phyloP scores from a whole-genome alignment of 2,113 vertebrate species.

The Strix aluco region DNA sequence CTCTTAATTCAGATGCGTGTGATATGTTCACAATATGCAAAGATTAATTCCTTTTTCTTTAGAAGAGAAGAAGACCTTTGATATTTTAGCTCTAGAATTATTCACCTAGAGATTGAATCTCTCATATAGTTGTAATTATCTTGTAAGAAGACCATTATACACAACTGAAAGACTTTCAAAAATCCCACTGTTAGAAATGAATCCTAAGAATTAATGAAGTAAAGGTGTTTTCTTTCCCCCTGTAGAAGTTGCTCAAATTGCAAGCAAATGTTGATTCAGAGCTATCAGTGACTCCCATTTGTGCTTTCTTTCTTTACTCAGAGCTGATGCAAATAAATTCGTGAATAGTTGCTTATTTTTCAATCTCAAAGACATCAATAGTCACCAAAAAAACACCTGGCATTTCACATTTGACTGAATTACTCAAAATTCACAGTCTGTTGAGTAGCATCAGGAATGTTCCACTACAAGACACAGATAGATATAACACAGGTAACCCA shows the following conservation, averaged over 20 bases:
- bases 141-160: background rate
- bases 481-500: constrained; percentile 39
- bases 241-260: background rate
- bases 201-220: background rate
- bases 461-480: constrained; percentile 6
- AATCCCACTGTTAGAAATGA: background rate
- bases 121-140: background rate
- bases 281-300: background rate
- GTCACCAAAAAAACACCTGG: background rate
- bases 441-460: background rate
- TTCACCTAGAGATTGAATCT: background rate
- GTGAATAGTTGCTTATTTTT: constrained; percentile 20
- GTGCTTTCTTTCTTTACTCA: background rate
- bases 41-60: background rate
- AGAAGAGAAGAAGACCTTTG: background rate
- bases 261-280: background rate
- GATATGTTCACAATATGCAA: background rate
- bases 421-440: constrained; percentile 41
- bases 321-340: background rate
- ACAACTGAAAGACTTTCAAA: background rate
- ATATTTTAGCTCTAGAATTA: background rate
- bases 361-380: background rate
- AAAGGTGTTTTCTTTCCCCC: background rate
- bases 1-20: background rate
- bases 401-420: constrained; percentile 44